Percentiles rank a stretch among this genome's conserved stretches.
Evolutionary conservation across 2,797 vertebrate species (phyloP).

Genomic region (Gallinago solitaria): DNA sequence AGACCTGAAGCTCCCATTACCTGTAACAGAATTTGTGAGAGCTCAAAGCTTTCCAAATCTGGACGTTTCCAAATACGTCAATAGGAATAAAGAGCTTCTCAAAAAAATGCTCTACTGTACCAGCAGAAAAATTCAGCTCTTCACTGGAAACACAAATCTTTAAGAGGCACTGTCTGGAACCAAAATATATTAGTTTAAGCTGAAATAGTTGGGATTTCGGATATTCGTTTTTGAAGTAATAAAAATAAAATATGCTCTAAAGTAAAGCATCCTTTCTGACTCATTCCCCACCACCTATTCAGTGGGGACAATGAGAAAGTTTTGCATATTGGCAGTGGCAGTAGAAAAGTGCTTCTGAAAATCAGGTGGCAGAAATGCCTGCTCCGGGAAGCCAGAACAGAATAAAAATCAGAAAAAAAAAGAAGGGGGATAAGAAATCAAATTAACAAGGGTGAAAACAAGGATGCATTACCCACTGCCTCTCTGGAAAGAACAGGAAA

Average conservation of each 20-base stretch:
- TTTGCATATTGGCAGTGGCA: background rate
- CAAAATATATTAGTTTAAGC: background rate
- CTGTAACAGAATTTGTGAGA: background rate
- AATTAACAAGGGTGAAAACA: background rate
- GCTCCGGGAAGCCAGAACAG: background rate
- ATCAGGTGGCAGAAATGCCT: background rate
- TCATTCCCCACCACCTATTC: background rate
- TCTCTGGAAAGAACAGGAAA: background rate
- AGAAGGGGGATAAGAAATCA: background rate
- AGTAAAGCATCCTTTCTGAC: background rate
- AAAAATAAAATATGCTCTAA: background rate
- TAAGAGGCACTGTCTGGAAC: background rate
- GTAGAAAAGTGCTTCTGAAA: background rate
- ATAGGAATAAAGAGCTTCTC: background rate
- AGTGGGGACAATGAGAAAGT: background rate
- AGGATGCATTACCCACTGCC: background rate
- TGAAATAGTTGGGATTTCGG: background rate
- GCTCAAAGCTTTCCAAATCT: background rate
- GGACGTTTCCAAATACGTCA: background rate
- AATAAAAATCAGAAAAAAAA: background rate
- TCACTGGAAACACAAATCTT: background rate
- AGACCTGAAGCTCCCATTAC: background rate
- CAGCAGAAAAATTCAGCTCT: background rate
- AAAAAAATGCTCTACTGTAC: background rate
- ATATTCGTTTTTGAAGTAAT: slow-evolving; percentile 1